Base-by-base conservation (phyloP, 2,113 vertebrate species). In the Siniperca knerii region DNA sequence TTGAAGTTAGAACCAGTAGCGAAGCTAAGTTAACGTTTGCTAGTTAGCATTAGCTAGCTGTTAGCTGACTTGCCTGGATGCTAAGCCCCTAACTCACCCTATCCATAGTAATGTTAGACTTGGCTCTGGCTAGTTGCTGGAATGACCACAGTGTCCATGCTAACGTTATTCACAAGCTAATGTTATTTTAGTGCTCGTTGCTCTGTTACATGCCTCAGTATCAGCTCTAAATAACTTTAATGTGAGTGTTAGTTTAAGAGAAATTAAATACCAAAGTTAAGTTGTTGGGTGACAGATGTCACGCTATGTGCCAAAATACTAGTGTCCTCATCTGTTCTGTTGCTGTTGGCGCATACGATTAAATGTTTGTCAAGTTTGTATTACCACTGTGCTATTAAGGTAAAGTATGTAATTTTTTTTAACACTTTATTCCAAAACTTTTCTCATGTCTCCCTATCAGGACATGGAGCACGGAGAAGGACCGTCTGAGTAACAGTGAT, bases 391-490 rank as follows among this genome's bases (percentile, higher is more conserved):
- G 2, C 29, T 29, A 29, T 29, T 29, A 29, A 29, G 29, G 29
- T 29, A 29, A 29, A 29, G 29, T 29, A 29, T 29, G 29, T 29
- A 29, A 29, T 44, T 10, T 29, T n/a, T n/a, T 2, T n/a, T 6
- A 54, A 37, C 35, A 46, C 29, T 50, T 79, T 68, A 2, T 4
- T 16, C n/a, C 11, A 0, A 23, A 76, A 46, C 65, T 16, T 72
- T 57, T 33, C 44, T 44, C 3, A 1, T 33, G 61, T 89, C 42
- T 81, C 46, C 54, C 50, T 57, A 6, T 40, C 91, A 96, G 95
- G 94, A 90, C 90, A 91, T 94, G 94, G 91, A 90, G 82, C 70
- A 33, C 64, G 72, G 73, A 71, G 75, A 85, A 84, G 85, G 50
- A 78, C 66, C 46, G 23, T 89, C 66, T 94, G 88, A 91, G 79